phyloP scores from a whole-genome alignment of 2,797 vertebrate genomes.

The Chiroxiphia lanceolata region DNA sequence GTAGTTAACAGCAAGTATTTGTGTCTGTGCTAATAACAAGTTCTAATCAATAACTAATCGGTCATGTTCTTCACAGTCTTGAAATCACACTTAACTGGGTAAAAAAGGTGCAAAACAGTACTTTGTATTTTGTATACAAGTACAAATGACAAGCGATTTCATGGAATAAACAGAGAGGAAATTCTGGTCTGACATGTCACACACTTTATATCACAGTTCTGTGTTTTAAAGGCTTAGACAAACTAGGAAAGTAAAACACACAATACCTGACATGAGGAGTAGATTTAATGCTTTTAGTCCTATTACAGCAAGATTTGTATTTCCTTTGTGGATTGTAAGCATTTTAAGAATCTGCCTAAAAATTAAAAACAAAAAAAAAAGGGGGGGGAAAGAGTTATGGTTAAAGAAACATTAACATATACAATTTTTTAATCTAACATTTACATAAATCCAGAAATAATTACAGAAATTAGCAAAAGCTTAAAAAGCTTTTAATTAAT shows the following conservation, averaged over 20 bases:
- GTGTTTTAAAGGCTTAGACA: not conserved
- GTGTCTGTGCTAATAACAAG: not conserved
- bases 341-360: conserved; percentile 89
- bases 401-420: not conserved
- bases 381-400: not conserved
- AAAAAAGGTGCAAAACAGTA: not conserved
- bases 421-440: not conserved
- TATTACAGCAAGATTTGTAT: conserved; percentile 76
- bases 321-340: conserved; percentile 78
- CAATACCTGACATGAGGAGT: conserved; percentile 89
- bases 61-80: not conserved
- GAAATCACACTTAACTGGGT: not conserved
- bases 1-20: not conserved
- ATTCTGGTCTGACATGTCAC: not conserved
- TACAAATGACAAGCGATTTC: not conserved
- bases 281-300: conserved; percentile 87
- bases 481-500: not conserved
- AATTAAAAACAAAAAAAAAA: not conserved
- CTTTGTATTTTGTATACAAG: not conserved
- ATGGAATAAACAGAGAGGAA: not conserved
- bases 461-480: not conserved
- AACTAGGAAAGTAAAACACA: not conserved
- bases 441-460: not conserved
- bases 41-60: no score
- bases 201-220: not conserved